phyloP scores from a whole-genome alignment of 2,797 vertebrate species.

The Mormyrus proboscirostris region DNA sequence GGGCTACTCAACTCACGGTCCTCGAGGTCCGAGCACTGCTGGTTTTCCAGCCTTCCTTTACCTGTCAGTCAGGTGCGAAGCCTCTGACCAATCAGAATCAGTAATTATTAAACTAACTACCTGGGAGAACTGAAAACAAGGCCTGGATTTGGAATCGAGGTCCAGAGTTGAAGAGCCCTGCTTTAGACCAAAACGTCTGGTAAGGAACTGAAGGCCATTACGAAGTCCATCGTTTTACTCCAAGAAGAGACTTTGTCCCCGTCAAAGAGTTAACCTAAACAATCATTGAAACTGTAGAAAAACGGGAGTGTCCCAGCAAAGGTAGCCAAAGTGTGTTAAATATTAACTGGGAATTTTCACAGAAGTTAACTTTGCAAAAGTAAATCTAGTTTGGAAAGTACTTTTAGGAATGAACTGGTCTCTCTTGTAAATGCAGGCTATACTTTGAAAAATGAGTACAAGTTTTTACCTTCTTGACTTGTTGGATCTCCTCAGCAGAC shows the following conservation, averaged over 20 bases:
- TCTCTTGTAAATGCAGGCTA: background rate
- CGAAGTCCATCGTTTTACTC: background rate
- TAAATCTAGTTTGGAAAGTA: background rate
- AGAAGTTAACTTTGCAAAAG: background rate
- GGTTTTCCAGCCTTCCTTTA: too few relatives aligned
- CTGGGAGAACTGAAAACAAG: too few relatives aligned
- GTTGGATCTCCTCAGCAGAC: constrained; percentile 74
- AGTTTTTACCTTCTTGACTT: constrained; percentile 65
- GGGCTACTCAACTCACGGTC: too few relatives aligned
- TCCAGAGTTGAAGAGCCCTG: too few relatives aligned
- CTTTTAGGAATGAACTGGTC: background rate
- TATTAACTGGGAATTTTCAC: background rate
- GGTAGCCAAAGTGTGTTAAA: background rate
- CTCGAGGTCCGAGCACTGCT: too few relatives aligned
- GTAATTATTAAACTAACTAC: too few relatives aligned
- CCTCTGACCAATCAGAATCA: too few relatives aligned
- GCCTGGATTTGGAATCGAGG: too few relatives aligned
- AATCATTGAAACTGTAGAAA: background rate
- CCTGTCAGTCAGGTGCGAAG: too few relatives aligned
- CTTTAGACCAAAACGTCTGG: background rate
- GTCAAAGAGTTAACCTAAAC: background rate
- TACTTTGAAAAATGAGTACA: background rate
- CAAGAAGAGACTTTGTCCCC: background rate
- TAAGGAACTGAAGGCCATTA: background rate
- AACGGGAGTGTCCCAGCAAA: background rate